Conservation (phyloP, 2,113 vertebrate genomes). For the Struthio camelus region DNA sequence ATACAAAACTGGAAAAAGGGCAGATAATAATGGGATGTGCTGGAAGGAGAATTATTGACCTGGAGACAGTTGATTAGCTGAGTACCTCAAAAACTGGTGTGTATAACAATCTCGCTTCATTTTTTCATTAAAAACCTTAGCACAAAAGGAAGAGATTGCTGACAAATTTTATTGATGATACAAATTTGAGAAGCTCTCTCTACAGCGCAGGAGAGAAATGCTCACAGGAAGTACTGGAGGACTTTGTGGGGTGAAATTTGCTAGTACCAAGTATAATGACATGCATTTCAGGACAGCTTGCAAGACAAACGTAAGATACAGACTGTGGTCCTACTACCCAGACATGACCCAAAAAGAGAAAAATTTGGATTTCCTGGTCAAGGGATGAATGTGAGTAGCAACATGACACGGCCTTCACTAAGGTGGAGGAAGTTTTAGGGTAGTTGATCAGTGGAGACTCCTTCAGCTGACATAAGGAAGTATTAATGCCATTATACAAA, state of each 20-base stretch:
- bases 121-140: not conserved
- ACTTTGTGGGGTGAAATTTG: not conserved
- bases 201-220: not conserved
- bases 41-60: not conserved
- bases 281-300: not conserved
- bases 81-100: not conserved
- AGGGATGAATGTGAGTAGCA: not conserved
- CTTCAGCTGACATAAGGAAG: too few relatives aligned
- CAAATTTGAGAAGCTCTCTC: not conserved
- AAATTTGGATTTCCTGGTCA: not conserved
- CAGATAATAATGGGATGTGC: not conserved
- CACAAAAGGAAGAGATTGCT: constrained; percentile 5
- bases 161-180: constrained; percentile 12
- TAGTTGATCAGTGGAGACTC: not conserved
- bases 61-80: not conserved
- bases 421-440: not conserved
- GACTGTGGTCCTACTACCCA: not conserved
- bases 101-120: not conserved
- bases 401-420: not conserved
- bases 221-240: not conserved
- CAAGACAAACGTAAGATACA: not conserved
- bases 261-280: not conserved
- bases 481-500: too few relatives aligned
- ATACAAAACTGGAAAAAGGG: not conserved
- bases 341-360: not conserved